Evolutionary conservation across 2,113 vertebrate species (phyloP), one percentile per base, ranked within the genome.

Genomic region (Cryptotis parvus): DNA sequence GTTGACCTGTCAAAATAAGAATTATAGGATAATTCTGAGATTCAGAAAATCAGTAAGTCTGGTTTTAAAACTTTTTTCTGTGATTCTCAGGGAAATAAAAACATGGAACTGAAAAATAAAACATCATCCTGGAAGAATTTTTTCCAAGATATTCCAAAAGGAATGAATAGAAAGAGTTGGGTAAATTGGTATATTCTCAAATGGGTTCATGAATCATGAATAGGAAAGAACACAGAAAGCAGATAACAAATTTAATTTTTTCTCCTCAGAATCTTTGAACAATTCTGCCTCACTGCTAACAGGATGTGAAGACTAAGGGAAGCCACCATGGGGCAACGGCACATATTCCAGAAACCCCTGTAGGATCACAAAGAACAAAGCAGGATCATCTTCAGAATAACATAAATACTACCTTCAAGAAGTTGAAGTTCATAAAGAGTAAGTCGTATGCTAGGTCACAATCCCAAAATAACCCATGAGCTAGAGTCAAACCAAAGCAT

Each of bases 21-120:
- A 26, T 85, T 61, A 24, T 0, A 43, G 12, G 89, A 39, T 3
- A 76, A 89, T 86, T 72, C 33, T 82, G 35, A 90, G 3, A 70
- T 85, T 82, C 52, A 86, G 20, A 4, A 72, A 88, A 80, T n/a
- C 3, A 78, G 2, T 2, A 72, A 89, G 74, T 11, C 45, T 18
- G 22, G 29, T 68, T 92, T 86, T 14, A 90, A 84, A 55, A 9
- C 52, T 63, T 55, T 81, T 61, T 86, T 82, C 41, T 22, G 24
- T 77, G 41, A 14, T 82, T 70, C 14, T 11, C 63, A 90, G n/a
- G n/a, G n/a, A 15, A 77, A 58, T 22, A 49, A 45, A 74, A 89
- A 10, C 31, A 65, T 10, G 66, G 41, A 86, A 82, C 43, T 90
- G 70, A 90, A 65, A 76, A 69, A 43, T 16, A n/a, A 84, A 75